Evolutionary conservation across 2,113 vertebrate genomes (phyloP).

Genomic region (Sebastes fasciatus): DNA sequence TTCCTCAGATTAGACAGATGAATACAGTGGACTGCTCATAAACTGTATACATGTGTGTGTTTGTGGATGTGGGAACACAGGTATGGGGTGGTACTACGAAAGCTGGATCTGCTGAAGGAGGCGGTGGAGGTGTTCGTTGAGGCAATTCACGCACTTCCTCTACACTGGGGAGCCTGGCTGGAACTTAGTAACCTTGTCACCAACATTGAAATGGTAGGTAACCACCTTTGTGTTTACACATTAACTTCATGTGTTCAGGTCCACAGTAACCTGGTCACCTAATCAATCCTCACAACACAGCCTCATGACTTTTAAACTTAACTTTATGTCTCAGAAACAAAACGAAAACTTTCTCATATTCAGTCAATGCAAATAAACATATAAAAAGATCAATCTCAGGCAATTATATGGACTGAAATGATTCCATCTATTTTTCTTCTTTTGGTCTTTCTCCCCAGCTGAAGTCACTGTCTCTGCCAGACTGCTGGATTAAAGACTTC

Average conservation of each 20-base stretch:
- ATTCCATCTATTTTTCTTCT: neutral
- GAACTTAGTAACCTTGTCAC: constrained; percentile 98
- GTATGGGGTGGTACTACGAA: constrained; percentile 96
- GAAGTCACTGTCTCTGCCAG: constrained; percentile 96
- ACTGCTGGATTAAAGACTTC: constrained; percentile 99
- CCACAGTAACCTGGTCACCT: neutral
- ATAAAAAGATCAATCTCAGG: neutral
- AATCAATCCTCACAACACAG: neutral
- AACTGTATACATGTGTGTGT: neutral
- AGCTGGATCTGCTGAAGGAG: constrained; percentile 96
- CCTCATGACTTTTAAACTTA: neutral
- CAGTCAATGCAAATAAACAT: neutral
- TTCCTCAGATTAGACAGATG: neutral
- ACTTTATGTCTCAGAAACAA: neutral
- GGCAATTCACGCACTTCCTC: constrained; percentile 92
- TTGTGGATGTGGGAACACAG: constrained; percentile 74
- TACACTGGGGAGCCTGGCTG: constrained; percentile 98
- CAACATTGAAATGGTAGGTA: constrained; percentile 99
- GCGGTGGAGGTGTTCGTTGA: constrained; percentile 97
- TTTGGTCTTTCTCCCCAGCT: constrained; percentile 83
- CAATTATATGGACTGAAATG: neutral
- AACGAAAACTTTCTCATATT: neutral
- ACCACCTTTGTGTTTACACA: constrained; percentile 20
- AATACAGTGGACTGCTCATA: neutral
- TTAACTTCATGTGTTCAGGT: neutral